Conservation (phyloP, 2,797 vertebrate genomes). For the Hyperoplus lanceolatus region DNA sequence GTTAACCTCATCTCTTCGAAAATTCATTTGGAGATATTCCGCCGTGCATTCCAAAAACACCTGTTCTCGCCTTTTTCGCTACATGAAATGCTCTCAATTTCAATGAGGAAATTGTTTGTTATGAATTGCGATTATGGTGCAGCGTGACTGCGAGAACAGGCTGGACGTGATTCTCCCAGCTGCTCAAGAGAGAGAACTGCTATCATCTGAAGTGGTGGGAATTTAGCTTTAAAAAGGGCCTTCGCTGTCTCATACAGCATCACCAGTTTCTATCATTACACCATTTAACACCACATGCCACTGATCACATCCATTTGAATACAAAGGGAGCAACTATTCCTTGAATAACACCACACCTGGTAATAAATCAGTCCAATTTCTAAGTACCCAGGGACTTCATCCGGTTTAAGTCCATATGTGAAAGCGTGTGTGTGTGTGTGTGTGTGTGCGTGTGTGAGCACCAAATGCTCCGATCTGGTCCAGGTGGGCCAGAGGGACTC, state of each 20-base stretch:
- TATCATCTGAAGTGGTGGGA: conserved; percentile 17
- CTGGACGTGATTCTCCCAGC: conserved; percentile 36
- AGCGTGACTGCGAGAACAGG: conserved; percentile 19
- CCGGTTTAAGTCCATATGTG: conserved; percentile 23
- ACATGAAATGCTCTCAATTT: conserved; percentile 29
- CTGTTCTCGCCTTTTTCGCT: conserved; percentile 58
- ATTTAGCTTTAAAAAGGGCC: conserved; percentile 13
- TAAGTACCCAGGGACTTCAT: conserved; percentile 40
- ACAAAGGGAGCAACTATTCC: conserved; percentile 30
- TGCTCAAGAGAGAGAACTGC: conserved; percentile 14
- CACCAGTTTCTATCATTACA: conserved; percentile 15
- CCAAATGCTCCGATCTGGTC: conserved; percentile 68
- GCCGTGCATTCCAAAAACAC: conserved; percentile 58
- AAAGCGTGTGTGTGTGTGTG: neutral
- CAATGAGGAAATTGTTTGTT: conserved; percentile 42
- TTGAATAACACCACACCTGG: conserved; percentile 41
- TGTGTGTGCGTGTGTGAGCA: conserved; percentile 13
- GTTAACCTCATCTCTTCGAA: conserved; percentile 75
- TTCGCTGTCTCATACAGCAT: conserved; percentile 6
- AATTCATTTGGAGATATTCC: conserved; percentile 70
- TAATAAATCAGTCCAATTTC: conserved; percentile 46
- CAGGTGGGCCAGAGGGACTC: conserved; percentile 68
- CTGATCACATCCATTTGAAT: conserved; percentile 21
- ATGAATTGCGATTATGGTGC: conserved; percentile 49
- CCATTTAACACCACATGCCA: conserved; percentile 22